Percentiles rank a stretch among this genome's conserved stretches.
Evolutionary conservation across 2,113 vertebrate genomes (phyloP).

Genomic region (Gavia stellata): DNA sequence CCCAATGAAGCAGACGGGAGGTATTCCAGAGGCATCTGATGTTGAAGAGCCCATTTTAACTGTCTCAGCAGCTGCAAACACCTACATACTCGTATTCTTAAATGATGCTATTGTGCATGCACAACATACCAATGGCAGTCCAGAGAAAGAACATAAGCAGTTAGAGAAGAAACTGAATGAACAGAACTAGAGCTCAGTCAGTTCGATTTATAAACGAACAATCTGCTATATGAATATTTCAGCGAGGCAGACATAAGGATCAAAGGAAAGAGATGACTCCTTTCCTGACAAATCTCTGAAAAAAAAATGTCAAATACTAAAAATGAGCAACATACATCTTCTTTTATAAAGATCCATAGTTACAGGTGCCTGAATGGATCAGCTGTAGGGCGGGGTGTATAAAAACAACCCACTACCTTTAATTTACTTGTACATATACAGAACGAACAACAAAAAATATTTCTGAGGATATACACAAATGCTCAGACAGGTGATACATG

Average conservation of each 20-base stretch:
- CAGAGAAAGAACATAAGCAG: not conserved
- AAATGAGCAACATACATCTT: not conserved
- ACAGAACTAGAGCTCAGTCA: not conserved
- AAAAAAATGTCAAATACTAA: not conserved
- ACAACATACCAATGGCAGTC: not conserved
- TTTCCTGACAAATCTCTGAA: not conserved
- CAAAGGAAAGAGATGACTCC: not conserved
- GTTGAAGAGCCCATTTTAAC: not conserved
- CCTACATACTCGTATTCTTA: not conserved
- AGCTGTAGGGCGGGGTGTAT: not conserved
- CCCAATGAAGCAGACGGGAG: fast-evolving
- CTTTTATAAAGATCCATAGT: not conserved
- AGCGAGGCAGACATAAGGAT: not conserved
- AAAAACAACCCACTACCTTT: not conserved
- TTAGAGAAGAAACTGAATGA: not conserved
- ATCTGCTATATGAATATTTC: not conserved
- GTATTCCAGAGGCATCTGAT: not conserved
- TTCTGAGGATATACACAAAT: not conserved
- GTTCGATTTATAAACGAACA: not conserved
- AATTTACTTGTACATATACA: not conserved
- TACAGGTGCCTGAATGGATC: not conserved
- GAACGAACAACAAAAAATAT: not conserved
- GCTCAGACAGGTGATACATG: not conserved
- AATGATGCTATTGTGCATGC: not conserved
- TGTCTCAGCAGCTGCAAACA: not conserved